Base-by-base conservation (phyloP, 2,888 invertebrate genomes). In the Pandemis cinnamomeana region DNA sequence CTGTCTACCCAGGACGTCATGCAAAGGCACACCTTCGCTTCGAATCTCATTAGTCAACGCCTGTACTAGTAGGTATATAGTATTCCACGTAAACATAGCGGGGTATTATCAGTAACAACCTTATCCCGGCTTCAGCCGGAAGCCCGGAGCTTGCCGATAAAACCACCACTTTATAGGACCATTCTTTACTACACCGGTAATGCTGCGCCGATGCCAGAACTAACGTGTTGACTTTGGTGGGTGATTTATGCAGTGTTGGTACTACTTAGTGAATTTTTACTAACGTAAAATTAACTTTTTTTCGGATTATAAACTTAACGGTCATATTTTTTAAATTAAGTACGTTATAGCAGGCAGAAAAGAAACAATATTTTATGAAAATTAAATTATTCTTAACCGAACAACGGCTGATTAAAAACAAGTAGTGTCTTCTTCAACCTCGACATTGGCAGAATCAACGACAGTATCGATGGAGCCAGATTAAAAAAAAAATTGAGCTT, bases 131-230 rank as follows among this genome's bases (percentile, higher is more conserved):
- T 53, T 58, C 77, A 71, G 71, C 69, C 75, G 76, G 77, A 79
- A 81, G 77, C 80, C 75, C 77, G 77, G 79, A 81, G 78, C 77
- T 77, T 80, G 75, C 76, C 81, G 81, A 84, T 84, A 84, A 85
- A 84, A 80, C 79, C 78, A 44, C 62, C 75, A 70, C 75, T 82
- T 82, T 83, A 81, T 82, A 76, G 53, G n/a, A 8, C 41, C 36
- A 41, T 46, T 71, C 70, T 53, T 46, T 67, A 46, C 66, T 67
- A 61, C 46, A 15, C 66, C 61, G 46, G 58, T 44, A 58, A 42
- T 42, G 44, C 20, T 42, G 44, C 20, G 41, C 53, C 20, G 55
- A 3, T 42, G 44, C 11, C 42, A n/a, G 8, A 42, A 41, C 27
- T 36, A 58, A 10, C 10, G 4, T 5, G 27, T 5, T 51, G 4